Evolutionary conservation across 2,797 vertebrate species (phyloP), one percentile per base, ranked within the genome.

Genomic region (Tadarida brasiliensis): DNA sequence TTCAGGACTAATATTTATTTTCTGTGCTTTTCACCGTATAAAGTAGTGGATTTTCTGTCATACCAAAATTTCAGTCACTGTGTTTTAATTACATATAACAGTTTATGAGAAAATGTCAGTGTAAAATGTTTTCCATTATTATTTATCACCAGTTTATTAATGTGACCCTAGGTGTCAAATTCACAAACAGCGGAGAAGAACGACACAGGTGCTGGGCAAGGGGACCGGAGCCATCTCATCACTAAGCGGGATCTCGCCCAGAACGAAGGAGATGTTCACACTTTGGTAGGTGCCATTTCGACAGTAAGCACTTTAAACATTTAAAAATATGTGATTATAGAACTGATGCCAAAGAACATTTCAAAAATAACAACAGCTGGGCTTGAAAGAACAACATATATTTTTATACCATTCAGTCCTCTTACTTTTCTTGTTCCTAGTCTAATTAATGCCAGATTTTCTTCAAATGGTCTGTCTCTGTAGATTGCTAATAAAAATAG

Each of bases 221-320:
- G 99, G 68, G 96, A 98, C 39, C 95, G 87, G 0, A 94, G 95
- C 59, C 99, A 99, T 96, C 98, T 95, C 0, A 51, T 99, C 89
- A 98, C 98, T 57, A 98, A 98, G 24, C 97, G 99, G 76, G 99
- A 99, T 93, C 9, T 98, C 70, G 51, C 98, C 91, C 97, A 98
- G n/a, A 44, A 93, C 4, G 99, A 99, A 92, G 99, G 97, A 12
- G 98, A 99, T 0, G 94, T 99, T 95, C 98, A 99, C 35, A 99
- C 98, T 63, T 98, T 99, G 99, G 99, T 99, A 98, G 98, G 98
- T 56, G 93, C 65, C 73, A 61, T 49, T 74, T 49, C 20, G 57
- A 87, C 47, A 47, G n/a, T 26, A n/a, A 26, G 30, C 30, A 65
- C 22, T 65, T 65, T 65, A 85, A 87, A 78, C 80, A 61, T 86